Conservation (phyloP, 2,888 invertebrate genomes). For the Phorcus lineatus region DNA sequence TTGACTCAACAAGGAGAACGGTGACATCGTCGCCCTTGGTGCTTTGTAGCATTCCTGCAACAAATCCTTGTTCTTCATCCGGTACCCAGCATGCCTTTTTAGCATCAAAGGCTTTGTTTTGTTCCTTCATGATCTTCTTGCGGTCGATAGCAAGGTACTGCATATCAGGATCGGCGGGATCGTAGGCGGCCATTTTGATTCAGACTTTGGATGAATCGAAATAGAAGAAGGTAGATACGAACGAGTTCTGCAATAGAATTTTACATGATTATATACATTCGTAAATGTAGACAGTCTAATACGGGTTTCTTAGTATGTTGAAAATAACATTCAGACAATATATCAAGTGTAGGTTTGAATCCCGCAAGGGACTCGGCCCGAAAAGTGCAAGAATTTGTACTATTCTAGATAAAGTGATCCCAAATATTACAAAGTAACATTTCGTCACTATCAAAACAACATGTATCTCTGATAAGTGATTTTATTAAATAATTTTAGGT, state of each 20-base stretch:
- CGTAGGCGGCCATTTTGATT: slow-evolving; percentile 18
- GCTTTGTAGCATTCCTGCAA: slow-evolving; percentile 97
- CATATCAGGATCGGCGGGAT: slow-evolving; percentile 68
- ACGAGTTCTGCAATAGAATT: neutral
- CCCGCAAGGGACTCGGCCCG: too few relatives aligned
- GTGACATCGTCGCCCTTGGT: slow-evolving; percentile 98
- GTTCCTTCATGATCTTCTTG: slow-evolving; percentile 69
- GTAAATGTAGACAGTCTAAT: too few relatives aligned
- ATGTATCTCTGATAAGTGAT: too few relatives aligned
- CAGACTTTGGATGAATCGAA: neutral
- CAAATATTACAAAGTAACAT: too few relatives aligned
- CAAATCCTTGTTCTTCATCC: slow-evolving; percentile 97
- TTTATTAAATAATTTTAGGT: too few relatives aligned
- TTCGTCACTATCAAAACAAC: too few relatives aligned
- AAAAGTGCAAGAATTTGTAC: too few relatives aligned
- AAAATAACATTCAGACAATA: too few relatives aligned
- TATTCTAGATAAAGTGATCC: too few relatives aligned
- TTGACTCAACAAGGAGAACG: slow-evolving; percentile 79
- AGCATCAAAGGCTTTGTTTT: slow-evolving; percentile 68
- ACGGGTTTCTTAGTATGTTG: too few relatives aligned
- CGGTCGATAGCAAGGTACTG: slow-evolving; percentile 69
- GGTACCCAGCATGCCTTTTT: slow-evolving; percentile 99
- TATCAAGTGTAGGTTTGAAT: too few relatives aligned
- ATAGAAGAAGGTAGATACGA: neutral
- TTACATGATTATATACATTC: too few relatives aligned